phyloP scores from a whole-genome alignment of 2,888 invertebrate species.

The Athalia cordata region DNA sequence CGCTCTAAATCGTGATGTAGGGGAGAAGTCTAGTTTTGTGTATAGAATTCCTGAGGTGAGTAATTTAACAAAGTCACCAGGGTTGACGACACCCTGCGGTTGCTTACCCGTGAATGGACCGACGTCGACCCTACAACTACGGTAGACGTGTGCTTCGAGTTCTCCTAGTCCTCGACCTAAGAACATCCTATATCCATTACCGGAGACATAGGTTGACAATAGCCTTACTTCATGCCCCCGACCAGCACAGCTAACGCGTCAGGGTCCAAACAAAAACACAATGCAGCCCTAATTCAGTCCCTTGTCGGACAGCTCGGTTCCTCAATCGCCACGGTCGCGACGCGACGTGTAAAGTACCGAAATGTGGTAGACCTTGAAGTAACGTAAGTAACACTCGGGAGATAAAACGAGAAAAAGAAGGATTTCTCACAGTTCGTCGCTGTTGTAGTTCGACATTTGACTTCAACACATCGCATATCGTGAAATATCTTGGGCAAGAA shows the following conservation, averaged over 20 bases:
- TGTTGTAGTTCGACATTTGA: background rate
- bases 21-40: background rate
- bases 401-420: constrained; percentile 22
- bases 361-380: constrained; percentile 37
- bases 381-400: constrained; percentile 21
- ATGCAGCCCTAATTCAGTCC: constrained; percentile 61
- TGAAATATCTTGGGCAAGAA: too few relatives aligned
- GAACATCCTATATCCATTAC: constrained; percentile 60
- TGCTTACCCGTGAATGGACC: constrained; percentile 36
- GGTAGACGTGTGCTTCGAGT: constrained; percentile 40
- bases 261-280: constrained; percentile 61
- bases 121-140: constrained; percentile 7
- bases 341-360: constrained; percentile 20
- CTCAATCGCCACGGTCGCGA: constrained; percentile 1
- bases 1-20: background rate
- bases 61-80: constrained; percentile 42
- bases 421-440: constrained; percentile 16
- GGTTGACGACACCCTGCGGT: constrained; percentile 38
- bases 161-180: constrained; percentile 51
- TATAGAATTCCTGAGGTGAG: constrained; percentile 1
- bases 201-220: constrained; percentile 60
- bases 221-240: constrained; percentile 51
- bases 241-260: constrained; percentile 54
- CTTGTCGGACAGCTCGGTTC: constrained; percentile 54
- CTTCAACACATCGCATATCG: background rate